Evolutionary conservation across 1,140 invertebrate genomes (phyloP), one percentile per base, ranked within the genome.

Genomic region (Lepidurus apus): DNA sequence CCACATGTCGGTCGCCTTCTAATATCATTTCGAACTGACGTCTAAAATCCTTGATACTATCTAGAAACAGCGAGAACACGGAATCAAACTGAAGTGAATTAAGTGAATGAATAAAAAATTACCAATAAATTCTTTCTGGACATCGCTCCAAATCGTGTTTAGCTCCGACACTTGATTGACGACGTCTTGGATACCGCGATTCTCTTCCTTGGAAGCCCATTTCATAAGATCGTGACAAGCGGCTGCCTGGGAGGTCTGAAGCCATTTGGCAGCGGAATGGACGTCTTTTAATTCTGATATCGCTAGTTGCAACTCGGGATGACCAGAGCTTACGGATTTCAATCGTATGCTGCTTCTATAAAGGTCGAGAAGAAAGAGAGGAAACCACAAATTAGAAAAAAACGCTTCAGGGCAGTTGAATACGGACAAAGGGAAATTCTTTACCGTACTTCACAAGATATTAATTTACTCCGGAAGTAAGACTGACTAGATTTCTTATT

Each of bases 211-310:
- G 7, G 81, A 81, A n/a, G 86, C 84, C 88, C 88, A 89, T 80
- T 86, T 86, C 75, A 87, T 80, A 81, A 89, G 82, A 81, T 89
- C 88, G 82, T 88, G 86, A 47, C 86, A 83, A 43, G 87, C 85
- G 43, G 85, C 84, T 74, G 84, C 85, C 80, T 89, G 87, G 73
- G 88, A 86, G 79, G 82, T 83, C 80, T 86, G 85, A 79, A 88
- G 86, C 24, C 84, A 84, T 82, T 87, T 86, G 13, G 85, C 83
- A 42, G 85, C 83, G 65, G 84, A 84, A 77, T 86, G 82, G 24
- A 88, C 84, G 82, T 88, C 87, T 81, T 86, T 85, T 34, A 89
- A 81, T 82, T 89, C 87, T 24, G 87, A 88, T 76, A 89, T 84
- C 21, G 89, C 84, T 79, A 89, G 85, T 80, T 87, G 87, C 1